Evolutionary conservation across 2,888 invertebrate genomes (phyloP), one percentile per base, ranked within the genome.

Genomic region (Herminia tarsipennalis): DNA sequence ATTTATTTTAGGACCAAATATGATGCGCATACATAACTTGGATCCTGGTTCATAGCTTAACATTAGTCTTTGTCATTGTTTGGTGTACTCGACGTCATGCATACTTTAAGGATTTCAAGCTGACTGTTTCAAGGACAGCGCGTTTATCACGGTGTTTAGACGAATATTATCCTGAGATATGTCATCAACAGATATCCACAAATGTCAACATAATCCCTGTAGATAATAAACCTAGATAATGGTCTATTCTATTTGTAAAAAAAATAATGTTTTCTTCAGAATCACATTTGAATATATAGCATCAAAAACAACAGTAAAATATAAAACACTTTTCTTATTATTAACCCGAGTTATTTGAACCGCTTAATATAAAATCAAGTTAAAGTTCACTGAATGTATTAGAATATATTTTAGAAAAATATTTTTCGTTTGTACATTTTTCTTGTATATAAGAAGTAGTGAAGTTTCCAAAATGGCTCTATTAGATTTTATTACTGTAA

Each of bases 41-140:
- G 25, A 42, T 27, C 17, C 6, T 21, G 36, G 27, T 5, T 35
- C 20, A 27, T 21, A 28, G 29, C 24, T 32, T 10, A 8, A 18
- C 28, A 41, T 55, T 48, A 35, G 28, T 48, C 18, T 27, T 29
- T 40, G 35, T 43, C 35, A 25, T 8, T 37, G 25, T 50, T 44
- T 36, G 21, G 13, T 20, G 36, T 37, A 25, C 14, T 13, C 9
- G 18, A 45, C 14, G 39, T 44, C 21, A 33, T 21, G 33, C 10
- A 33, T 43, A 51, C 25, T 32, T 36, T 39, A 36, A 44, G 27
- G 16, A 36, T 41, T 4, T 3, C 37, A 25, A 42, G n/a, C 21
- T 6, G 28, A 18, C 20, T 39, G 12, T 35, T 20, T 27, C 25
- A 27, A 37, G 28, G 17, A 14, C 27, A 29, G 9, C 5, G 14